Evolutionary conservation across 2,888 invertebrate species (phyloP), one percentile per base, ranked within the genome.

Genomic region (Plebejus melissa): DNA sequence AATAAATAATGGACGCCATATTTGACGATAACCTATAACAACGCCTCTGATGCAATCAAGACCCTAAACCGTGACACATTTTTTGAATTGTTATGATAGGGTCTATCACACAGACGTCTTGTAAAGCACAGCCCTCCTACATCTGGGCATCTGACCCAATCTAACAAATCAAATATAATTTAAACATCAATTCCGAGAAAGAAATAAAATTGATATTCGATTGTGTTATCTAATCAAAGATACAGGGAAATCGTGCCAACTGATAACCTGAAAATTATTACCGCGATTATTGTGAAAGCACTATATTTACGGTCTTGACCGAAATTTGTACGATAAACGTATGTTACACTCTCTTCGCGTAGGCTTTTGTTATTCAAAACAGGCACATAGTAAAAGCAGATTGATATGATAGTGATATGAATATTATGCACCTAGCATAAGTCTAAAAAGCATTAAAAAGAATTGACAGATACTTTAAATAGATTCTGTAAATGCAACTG

Each of bases 201-300:
- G 71, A 32, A 13, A 50, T 72, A 72, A 72, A 72, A 72, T 72
- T 54, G 72, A 72, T 72, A 32, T 70, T 4, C 71, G 71, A 58
- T 28, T 70, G 38, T 70, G 58, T 77, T 75, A 78, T 76, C 76
- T 79, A 77, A 79, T 80, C 79, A 75, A 58, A 76, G 60, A 71
- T 77, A 74, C 76, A 58, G 75, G 76, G 78, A 79, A 85, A 84
- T 83, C 77, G 82, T 83, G 82, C 80, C 82, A 79, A 28, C 46
- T 74, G 87, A 87, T 88, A 87, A 82, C 86, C 85, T 80, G 80
- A 77, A 79, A 80, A 76, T 76, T 77, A 77, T 77, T 76, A 77
- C 50, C 11, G 16, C 72, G 72, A 54, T 72, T 46, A 71, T 78
- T 80, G 83, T 82, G 85, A 87, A 86, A 87, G 83, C 83, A 77